These are phyloP conservation scores for Enteromius afrohamiltoni DNA, from an alignment of 2,797 vertebrate species.

Conservation along the genomic window DNA sequence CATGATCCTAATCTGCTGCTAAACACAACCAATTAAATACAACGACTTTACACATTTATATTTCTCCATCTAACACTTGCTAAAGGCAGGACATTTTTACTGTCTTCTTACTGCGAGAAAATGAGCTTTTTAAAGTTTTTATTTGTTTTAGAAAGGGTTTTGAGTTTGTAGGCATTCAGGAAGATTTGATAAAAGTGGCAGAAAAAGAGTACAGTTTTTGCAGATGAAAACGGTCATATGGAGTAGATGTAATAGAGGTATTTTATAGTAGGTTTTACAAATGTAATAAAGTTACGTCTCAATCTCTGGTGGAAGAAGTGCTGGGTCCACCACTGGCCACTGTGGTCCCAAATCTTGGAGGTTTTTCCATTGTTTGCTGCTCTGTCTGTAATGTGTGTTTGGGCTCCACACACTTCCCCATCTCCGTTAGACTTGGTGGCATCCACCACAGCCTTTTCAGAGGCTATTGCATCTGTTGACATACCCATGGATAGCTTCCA, in stretches of 20 bases:
- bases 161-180: too few species aligned
- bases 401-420: neutral
- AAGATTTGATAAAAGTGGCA: neutral
- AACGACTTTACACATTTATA: constrained; percentile 24
- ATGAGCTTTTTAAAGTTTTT: too few species aligned
- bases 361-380: neutral
- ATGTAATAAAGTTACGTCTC: too few species aligned
- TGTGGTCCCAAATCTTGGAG: neutral
- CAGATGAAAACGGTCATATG: neutral
- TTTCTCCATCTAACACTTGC: constrained; percentile 3
- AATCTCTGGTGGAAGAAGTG: too few species aligned
- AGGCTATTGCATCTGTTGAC: neutral
- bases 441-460: neutral
- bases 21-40: constrained; percentile 46
- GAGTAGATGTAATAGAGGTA: neutral
- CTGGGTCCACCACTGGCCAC: neutral
- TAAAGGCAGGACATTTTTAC: too few species aligned
- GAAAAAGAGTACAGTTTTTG: neutral
- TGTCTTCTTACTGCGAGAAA: too few species aligned
- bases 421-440: neutral
- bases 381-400: neutral
- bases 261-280: neutral
- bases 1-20: constrained; percentile 48
- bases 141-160: too few species aligned
- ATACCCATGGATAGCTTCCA: neutral